These are phyloP conservation scores for Leguminivora glycinivorella DNA, from an alignment of 1,140 invertebrate genomes.

Conservation along the genomic window DNA sequence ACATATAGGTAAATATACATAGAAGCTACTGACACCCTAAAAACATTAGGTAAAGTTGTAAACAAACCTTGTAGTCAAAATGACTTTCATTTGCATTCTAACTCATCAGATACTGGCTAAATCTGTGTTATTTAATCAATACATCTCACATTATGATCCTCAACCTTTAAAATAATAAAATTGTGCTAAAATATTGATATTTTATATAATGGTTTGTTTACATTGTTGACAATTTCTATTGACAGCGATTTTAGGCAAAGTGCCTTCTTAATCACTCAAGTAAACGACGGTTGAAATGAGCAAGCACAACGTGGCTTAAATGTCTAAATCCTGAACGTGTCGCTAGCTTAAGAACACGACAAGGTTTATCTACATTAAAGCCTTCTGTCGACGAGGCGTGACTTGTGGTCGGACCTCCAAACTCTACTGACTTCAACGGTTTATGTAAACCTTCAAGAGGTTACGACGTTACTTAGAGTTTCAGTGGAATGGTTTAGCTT, in stretches of 20 bases:
- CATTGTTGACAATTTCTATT: no score
- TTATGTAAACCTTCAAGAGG: conserved; percentile 1
- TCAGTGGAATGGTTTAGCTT: neutral
- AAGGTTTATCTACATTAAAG: conserved; percentile 13
- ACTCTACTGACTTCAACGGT: conserved; percentile 7
- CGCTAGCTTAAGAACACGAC: conserved; percentile 10
- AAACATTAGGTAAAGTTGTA: neutral
- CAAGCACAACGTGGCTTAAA: neutral
- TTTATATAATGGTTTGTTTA: no score
- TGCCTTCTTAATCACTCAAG: neutral
- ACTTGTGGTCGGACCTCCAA: conserved; percentile 13
- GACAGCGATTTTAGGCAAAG: no score
- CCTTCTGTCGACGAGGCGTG: conserved; percentile 20
- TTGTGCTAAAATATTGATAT: no score
- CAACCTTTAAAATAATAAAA: no score
- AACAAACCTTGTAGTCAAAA: no score
- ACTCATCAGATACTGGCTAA: no score
- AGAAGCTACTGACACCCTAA: neutral
- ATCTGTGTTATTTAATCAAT: no score
- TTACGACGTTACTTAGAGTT: conserved; percentile 5
- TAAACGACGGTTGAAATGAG: neutral
- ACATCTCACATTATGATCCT: no score
- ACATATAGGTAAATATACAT: no score
- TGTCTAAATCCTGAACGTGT: conserved; percentile 18
- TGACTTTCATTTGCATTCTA: no score